Conservation (phyloP, 2,113 vertebrate genomes). For the Thamnophis sirtalis region DNA sequence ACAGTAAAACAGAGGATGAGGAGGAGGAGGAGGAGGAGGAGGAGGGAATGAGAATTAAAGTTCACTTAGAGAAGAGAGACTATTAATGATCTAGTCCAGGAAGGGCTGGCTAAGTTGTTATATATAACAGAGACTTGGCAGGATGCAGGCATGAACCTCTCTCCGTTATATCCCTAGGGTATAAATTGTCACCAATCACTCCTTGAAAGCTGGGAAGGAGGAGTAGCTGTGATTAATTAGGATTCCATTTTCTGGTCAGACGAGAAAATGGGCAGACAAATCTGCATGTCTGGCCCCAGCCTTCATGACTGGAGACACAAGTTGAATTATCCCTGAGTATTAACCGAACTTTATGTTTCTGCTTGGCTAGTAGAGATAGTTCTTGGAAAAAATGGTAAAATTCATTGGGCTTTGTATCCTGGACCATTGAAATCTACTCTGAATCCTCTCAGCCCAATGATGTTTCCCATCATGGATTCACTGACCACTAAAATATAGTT, state of each 20-base stretch:
- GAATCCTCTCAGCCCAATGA: not conserved
- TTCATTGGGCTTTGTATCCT: not conserved
- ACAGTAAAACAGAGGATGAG: not conserved
- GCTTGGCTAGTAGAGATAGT: not conserved
- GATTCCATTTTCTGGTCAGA: not conserved
- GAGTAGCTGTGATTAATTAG: not conserved
- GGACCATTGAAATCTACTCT: not conserved
- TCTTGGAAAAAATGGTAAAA: not conserved
- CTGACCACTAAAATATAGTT: not conserved
- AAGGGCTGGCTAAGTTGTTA: not conserved
- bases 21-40: not conserved
- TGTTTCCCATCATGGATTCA: not conserved
- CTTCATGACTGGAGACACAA: not conserved
- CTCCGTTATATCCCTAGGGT: not conserved
- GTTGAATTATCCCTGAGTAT: not conserved
- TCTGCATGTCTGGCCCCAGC: not conserved
- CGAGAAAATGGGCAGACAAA: not conserved
- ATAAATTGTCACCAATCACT: not conserved
- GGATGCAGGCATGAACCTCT: not conserved
- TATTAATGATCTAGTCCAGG: not conserved
- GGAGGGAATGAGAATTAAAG: not conserved
- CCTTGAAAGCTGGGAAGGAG: not conserved
- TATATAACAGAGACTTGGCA: not conserved
- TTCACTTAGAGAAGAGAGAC: not conserved
- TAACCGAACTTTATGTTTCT: not conserved